Percentiles rank a stretch among this genome's conserved stretches.
phyloP scores from a whole-genome alignment of 2,888 invertebrate species.

The Panorpa germanica region DNA sequence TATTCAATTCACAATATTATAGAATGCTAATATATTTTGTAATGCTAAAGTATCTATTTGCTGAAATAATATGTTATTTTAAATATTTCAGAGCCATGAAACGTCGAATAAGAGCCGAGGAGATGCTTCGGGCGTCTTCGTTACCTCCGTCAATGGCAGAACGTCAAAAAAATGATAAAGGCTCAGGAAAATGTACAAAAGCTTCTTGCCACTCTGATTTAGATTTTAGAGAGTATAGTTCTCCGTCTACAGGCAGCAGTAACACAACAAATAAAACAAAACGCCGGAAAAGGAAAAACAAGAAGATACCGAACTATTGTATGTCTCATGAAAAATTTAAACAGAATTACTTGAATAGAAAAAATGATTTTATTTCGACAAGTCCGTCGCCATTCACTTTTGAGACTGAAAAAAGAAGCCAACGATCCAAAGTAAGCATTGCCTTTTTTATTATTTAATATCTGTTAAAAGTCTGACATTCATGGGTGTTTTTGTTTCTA shows the following conservation, averaged over 20 bases:
- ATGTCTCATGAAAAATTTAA: not conserved
- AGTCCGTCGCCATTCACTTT: constrained; percentile 32
- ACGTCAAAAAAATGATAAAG: constrained; percentile 25
- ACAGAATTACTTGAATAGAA: constrained; percentile 19
- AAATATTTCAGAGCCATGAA: constrained; percentile 31
- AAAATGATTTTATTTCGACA: constrained; percentile 29
- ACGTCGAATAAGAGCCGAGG: constrained; percentile 47
- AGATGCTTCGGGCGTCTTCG: constrained; percentile 42
- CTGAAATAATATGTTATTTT: not conserved
- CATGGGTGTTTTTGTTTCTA: constrained; percentile 1
- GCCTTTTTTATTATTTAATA: not conserved
- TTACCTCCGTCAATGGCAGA: constrained; percentile 49
- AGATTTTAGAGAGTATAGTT: constrained; percentile 5
- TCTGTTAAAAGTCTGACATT: not conserved
- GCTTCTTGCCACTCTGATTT: no score
- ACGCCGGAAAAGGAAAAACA: constrained; percentile 2
- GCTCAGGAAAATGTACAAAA: no score
- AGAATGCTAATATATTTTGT: not conserved
- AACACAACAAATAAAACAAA: constrained; percentile 1
- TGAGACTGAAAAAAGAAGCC: constrained; percentile 29
- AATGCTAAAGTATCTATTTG: constrained; percentile 3
- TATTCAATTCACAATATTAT: constrained; percentile 3
- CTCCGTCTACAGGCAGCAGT: not conserved
- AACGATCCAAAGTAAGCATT: constrained; percentile 16
- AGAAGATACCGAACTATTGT: constrained; percentile 3